phyloP scores from a whole-genome alignment of 2,888 invertebrate genomes.

The Tinea trinotella region DNA sequence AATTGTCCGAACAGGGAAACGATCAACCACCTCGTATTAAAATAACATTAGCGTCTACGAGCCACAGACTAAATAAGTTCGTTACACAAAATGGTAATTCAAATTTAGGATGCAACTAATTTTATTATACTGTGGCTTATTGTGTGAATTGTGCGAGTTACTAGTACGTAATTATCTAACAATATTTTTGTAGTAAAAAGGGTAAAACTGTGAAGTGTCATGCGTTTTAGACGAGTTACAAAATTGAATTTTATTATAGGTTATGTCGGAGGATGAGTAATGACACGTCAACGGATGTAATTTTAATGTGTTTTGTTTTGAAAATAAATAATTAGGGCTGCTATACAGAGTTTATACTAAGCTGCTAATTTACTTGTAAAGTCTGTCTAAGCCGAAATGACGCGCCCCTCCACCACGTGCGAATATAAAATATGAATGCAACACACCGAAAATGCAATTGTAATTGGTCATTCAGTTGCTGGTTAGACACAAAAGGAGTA shows the following conservation, averaged over 20 bases:
- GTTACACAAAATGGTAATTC: too few species aligned
- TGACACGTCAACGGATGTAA: neutral
- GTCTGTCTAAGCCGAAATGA: too few species aligned
- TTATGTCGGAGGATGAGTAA: slow-evolving; percentile 24
- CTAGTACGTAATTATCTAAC: too few species aligned
- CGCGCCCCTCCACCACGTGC: too few species aligned
- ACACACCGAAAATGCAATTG: too few species aligned
- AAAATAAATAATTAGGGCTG: neutral
- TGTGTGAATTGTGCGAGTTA: too few species aligned
- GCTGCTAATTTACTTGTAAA: too few species aligned
- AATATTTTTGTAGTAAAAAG: slow-evolving; percentile 27
- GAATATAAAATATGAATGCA: too few species aligned
- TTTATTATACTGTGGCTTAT: neutral
- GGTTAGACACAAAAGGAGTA: too few species aligned
- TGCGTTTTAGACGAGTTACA: slow-evolving; percentile 45
- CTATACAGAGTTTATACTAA: too few species aligned
- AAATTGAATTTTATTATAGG: slow-evolving; percentile 65
- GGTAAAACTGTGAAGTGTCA: slow-evolving; percentile 43
- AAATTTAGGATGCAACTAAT: too few species aligned
- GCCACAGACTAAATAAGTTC: neutral
- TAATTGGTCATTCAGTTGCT: too few species aligned
- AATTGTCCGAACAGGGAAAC: slow-evolving; percentile 41
- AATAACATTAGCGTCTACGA: slow-evolving; percentile 46
- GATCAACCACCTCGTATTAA: slow-evolving; percentile 39
- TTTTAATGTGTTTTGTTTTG: neutral